Evolutionary conservation across 1,140 invertebrate genomes (phyloP).

Genomic region (Lordiphosa collinella): DNA sequence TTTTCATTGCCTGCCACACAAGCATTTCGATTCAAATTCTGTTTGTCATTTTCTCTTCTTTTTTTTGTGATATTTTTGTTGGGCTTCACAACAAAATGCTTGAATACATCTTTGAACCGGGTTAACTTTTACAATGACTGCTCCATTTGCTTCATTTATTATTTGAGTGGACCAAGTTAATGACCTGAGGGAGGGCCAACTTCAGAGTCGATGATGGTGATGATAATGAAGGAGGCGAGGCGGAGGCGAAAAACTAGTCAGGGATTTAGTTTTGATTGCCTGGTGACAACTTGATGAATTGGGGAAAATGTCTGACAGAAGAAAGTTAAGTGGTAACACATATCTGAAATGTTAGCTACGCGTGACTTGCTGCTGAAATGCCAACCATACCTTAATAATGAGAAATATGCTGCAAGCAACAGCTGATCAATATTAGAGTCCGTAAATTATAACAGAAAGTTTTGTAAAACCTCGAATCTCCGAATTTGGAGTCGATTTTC

Average conservation of each 20-base stretch:
- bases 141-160: conserved; percentile 32
- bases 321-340: no score
- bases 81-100: conserved; percentile 19
- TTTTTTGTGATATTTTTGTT: no score
- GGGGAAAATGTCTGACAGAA: conserved; percentile 12
- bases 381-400: no score
- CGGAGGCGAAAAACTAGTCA: conserved; percentile 20
- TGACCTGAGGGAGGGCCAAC: background rate
- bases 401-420: no score
- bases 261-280: conserved; percentile 30
- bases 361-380: no score
- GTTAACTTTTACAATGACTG: conserved; percentile 15
- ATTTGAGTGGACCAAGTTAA: conserved; percentile 24
- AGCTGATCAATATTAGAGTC: no score
- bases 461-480: no score
- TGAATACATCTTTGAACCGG: conserved; percentile 20
- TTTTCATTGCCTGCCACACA: conserved; percentile 24
- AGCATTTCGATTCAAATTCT: conserved; percentile 36
- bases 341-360: no score
- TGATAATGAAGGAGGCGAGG: no score
- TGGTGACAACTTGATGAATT: conserved; percentile 25
- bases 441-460: no score
- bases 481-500: no score
- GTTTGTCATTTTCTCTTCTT: conserved; percentile 29
- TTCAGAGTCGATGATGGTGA: no score